Percentiles rank a stretch among this genome's conserved stretches.
phyloP scores from a whole-genome alignment of 2,888 invertebrate species.

The Thecocarcelia acutangulata region DNA sequence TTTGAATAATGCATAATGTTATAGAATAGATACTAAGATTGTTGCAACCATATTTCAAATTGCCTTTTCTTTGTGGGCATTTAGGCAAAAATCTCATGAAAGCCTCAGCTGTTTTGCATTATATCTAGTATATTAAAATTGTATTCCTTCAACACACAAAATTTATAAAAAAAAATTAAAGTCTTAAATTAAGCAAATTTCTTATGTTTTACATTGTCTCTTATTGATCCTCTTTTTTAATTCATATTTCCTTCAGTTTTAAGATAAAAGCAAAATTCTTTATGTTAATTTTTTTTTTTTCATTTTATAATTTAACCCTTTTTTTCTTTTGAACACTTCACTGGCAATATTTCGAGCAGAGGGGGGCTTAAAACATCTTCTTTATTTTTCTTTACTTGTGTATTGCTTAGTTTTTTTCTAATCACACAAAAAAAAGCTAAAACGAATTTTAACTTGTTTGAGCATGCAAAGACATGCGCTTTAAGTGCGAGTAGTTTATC shows the following conservation, averaged over 20 bases:
- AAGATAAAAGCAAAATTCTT: background rate
- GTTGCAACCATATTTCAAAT: too few species aligned
- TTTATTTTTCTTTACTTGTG: slow-evolving; percentile 1
- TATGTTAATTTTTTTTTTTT: background rate
- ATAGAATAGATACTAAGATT: too few species aligned
- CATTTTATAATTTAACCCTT: slow-evolving; percentile 41
- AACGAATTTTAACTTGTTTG: background rate
- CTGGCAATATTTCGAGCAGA: background rate
- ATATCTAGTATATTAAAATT: too few species aligned
- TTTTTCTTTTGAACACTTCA: slow-evolving; percentile 5
- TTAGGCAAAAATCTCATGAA: too few species aligned
- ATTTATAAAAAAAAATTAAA: too few species aligned
- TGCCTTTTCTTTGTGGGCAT: too few species aligned
- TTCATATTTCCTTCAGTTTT: background rate
- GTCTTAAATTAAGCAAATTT: too few species aligned
- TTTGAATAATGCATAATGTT: too few species aligned
- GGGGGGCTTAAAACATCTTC: slow-evolving; percentile 5
- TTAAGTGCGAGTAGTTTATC: background rate
- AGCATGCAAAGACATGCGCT: slow-evolving; percentile 46
- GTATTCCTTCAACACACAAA: too few species aligned
- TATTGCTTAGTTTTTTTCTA: slow-evolving; percentile 33
- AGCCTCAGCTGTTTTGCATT: too few species aligned
- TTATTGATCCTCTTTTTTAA: background rate
- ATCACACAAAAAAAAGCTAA: slow-evolving; percentile 22
- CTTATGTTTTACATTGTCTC: too few species aligned